Base-by-base conservation (phyloP, 1,140 invertebrate species). In the Ctenoplectra terminalis region DNA sequence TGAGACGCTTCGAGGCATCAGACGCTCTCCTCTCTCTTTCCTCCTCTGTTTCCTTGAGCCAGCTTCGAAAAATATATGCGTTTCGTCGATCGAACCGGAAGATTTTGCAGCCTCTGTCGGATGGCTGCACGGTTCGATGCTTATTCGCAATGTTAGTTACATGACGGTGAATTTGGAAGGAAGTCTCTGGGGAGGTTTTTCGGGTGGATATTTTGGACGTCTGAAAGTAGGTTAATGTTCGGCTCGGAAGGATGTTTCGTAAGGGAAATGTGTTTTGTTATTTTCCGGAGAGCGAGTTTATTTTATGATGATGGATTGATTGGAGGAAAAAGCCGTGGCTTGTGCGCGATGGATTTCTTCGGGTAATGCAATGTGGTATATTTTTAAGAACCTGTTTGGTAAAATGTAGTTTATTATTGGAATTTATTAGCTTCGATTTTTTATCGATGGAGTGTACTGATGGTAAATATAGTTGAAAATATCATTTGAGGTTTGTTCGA, bases 91-190 rank as follows among this genome's bases (percentile, higher is more conserved):
- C 37, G 37, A 58, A 43, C 37, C 26, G 70, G 26, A 52, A 70
- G n/a, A 70, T 50, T 5, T 52, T n/a, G 11, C 29, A 13, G 29
- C 20, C 37, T n/a, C 43, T n/a, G 23, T 1, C 31, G 34, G 61
- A 34, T 64, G 29, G 26, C 1, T n/a, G 11, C 7, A 23, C 26
- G 9, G 31, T 70, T 17, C 46, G 23, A 13, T 17, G 46, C 20
- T 52, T n/a, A 52, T n/a, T 52, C 48, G 48, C 9, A 37, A 70
- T n/a, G 67, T 70, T 67, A 31, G 67, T 70, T 70, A 34, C 67
- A 20, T 5, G 46, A 37, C 11, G 48, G 40, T 52, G 48, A 70
- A 48, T 52, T 37, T 52, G 2, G 20, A n/a, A 23, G 9, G 23
- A 6, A 6, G 11, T 1, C 3, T 63, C 34, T 61, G 13, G 17